Evolutionary conservation across 1,140 invertebrate species (phyloP), one percentile per base, ranked within the genome.

Genomic region (Andricus grossulariae): DNA sequence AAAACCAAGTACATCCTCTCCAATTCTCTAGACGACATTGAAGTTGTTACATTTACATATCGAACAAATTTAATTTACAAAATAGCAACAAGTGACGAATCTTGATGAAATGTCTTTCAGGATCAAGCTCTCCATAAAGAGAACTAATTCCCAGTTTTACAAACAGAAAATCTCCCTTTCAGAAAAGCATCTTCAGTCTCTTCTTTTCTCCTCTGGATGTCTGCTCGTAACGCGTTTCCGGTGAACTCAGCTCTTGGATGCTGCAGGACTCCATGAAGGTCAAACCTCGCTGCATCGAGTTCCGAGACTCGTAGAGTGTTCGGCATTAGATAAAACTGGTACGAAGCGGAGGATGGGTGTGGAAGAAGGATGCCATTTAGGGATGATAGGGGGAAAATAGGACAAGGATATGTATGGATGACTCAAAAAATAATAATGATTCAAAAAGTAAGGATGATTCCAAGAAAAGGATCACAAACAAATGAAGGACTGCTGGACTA

Each of bases 401-500:
- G 13, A 21, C 10, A 57, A 57, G 25, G 13, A 12, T 18, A 57
- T 12, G 19, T 4, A 55, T n/a, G 21, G 32, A 60, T 66, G 32
- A 66, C 15, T 66, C 60, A 32, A 66, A 8, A 66, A 66, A 39
- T 15, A 60, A 21, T 60, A 18, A 54, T 54, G 52, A 54, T n/a
- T 54, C 52, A 19, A 54, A 54, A 54, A 45, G 6, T 54, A 19
- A 18, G 60, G 60, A 66, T 66, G 60, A 66, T n/a, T 39, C 18
- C 13, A 60, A 32, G 21, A 60, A 3, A 39, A 39, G 39, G 39
- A 45, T 45, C 39, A 66, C 18, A 21, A 55, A 13, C 10, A 55
- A 15, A 45, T 39, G 25, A 78, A 76, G 80, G 79, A 84, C 77
- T 82, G 81, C 79, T 82, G 80, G 83, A 84, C 83, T 84, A 84